phyloP scores from a whole-genome alignment of 2,113 vertebrate genomes.

The Garra rufa region DNA sequence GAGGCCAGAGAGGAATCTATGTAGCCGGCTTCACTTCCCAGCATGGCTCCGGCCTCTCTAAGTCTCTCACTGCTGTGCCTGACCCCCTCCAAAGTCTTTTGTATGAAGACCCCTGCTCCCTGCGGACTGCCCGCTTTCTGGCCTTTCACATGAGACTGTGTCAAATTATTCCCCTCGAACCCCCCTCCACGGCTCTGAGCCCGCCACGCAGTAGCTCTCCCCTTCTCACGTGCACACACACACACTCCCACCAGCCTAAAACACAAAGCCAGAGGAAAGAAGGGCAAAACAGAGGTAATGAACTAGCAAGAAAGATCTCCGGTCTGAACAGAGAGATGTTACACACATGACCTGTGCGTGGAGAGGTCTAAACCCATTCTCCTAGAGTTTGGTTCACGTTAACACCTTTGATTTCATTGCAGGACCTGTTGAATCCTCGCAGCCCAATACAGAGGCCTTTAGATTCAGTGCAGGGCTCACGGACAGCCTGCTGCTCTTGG shows the following conservation, averaged over 20 bases:
- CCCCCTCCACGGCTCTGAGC: constrained; percentile 48
- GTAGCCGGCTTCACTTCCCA: constrained; percentile 74
- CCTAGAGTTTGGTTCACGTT: constrained; percentile 18
- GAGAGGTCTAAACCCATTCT: constrained; percentile 13
- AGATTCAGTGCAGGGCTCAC: background rate
- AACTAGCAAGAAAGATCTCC: background rate
- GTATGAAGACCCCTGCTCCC: constrained; percentile 71
- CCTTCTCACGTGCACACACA: constrained; percentile 27
- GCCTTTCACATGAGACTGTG: constrained; percentile 80
- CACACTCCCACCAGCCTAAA: constrained; percentile 11
- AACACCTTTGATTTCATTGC: constrained; percentile 21
- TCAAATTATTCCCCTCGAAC: constrained; percentile 69
- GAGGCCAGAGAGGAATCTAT: constrained; percentile 11
- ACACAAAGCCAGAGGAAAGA: background rate
- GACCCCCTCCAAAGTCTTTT: constrained; percentile 69
- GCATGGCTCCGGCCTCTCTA: constrained; percentile 64
- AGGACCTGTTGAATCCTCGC: constrained; percentile 13
- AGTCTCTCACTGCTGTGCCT: constrained; percentile 15
- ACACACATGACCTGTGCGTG: background rate
- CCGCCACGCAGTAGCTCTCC: constrained; percentile 60
- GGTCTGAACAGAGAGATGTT: background rate
- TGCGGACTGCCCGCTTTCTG: constrained; percentile 70
- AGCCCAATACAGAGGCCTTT: background rate
- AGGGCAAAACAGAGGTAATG: background rate
- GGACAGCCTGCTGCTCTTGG: constrained; percentile 23